Evolutionary conservation across 2,888 invertebrate species (phyloP).

Genomic region (Bombyx huttoni): DNA sequence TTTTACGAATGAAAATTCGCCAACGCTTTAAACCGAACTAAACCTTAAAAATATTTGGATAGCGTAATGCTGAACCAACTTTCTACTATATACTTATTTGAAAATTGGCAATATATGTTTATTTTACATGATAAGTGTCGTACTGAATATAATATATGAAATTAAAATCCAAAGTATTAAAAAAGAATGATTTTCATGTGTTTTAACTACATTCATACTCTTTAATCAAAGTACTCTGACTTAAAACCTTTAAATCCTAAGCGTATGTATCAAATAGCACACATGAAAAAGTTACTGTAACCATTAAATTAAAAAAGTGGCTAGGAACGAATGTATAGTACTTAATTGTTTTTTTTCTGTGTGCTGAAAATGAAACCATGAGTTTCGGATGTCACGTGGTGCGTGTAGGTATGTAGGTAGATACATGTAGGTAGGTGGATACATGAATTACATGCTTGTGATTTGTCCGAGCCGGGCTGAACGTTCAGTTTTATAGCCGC

Average conservation of each 20-base stretch:
- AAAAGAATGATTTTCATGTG: too few species aligned
- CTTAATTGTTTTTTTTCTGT: background rate
- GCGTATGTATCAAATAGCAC: background rate
- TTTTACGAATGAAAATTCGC: conserved; percentile 1
- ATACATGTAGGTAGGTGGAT: conserved; percentile 16
- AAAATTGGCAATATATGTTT: background rate
- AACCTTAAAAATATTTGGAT: background rate
- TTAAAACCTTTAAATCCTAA: too few species aligned
- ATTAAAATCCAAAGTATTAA: too few species aligned
- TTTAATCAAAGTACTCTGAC: too few species aligned
- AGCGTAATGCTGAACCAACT: background rate
- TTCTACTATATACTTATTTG: background rate
- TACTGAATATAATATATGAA: too few species aligned
- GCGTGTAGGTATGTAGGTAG: conserved; percentile 29
- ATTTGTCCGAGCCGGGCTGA: conserved; percentile 45
- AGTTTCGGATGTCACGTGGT: conserved; percentile 12
- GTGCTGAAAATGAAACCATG: background rate
- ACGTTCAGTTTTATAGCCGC: conserved; percentile 41
- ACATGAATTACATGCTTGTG: conserved; percentile 23
- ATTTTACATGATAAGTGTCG: background rate
- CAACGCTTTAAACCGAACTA: conserved; percentile 1
- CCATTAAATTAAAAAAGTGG: too few species aligned
- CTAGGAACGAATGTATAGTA: background rate
- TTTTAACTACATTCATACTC: too few species aligned
- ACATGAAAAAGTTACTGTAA: background rate